Percentiles rank a stretch among this genome's conserved stretches.
These are phyloP conservation scores for Pristionchus arcanus DNA, from an alignment of 2,888 invertebrate species.

Conservation along the genomic window DNA sequence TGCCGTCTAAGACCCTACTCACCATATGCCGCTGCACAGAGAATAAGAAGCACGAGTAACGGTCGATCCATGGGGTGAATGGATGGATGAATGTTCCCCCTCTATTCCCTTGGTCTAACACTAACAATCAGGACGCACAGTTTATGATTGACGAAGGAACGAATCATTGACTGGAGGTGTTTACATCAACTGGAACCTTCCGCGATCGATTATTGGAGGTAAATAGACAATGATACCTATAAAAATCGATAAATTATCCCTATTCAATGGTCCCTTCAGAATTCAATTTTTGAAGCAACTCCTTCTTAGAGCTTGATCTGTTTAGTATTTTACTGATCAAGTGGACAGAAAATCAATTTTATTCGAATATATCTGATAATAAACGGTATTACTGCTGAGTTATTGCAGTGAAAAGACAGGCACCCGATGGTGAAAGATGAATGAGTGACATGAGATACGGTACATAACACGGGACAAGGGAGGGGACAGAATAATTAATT, in stretches of 20 bases:
- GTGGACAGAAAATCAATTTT: no score
- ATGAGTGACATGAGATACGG: conserved; percentile 23
- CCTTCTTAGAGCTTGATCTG: no score
- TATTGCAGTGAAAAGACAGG: neutral
- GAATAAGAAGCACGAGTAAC: neutral
- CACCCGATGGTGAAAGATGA: conserved; percentile 12
- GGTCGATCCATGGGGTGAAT: neutral
- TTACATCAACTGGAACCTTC: neutral
- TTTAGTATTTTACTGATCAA: no score
- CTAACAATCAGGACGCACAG: neutral
- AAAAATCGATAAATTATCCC: neutral
- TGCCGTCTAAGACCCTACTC: neutral
- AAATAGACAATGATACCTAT: neutral
- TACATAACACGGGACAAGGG: neutral
- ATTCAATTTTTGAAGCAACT: no score
- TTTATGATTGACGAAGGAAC: neutral
- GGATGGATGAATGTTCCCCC: neutral
- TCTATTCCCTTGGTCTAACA: neutral
- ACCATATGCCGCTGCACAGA: neutral
- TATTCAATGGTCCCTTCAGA: no score
- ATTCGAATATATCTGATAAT: no score
- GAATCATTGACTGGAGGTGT: neutral
- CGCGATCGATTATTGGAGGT: neutral
- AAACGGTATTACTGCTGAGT: neutral
- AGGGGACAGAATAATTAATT: neutral